Evolutionary conservation across 2,113 vertebrate genomes (phyloP).

Genomic region (Megaptera novaeangliae): DNA sequence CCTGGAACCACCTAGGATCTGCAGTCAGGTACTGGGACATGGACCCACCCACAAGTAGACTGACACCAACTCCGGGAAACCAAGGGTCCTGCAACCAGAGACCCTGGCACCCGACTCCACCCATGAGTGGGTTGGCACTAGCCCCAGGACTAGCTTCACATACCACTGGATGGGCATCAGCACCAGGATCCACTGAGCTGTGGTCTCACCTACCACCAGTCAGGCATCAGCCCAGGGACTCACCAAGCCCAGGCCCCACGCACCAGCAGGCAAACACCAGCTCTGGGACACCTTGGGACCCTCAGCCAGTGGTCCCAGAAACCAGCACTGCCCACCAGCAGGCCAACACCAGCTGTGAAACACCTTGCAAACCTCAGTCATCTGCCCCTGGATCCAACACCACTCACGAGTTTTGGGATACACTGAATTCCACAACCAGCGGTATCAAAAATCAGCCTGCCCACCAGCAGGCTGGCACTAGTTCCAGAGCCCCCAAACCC

Average conservation of each 20-base stretch:
- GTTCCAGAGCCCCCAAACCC: background rate
- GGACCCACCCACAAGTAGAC: background rate
- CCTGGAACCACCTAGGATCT: background rate
- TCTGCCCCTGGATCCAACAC: background rate
- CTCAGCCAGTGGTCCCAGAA: background rate
- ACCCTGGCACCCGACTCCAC: background rate
- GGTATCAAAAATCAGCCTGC: background rate
- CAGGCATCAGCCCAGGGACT: background rate
- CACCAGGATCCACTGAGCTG: background rate
- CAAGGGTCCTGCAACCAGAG: background rate
- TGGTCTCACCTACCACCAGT: background rate
- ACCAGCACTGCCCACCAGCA: background rate
- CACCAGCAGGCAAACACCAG: background rate
- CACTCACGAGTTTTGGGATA: background rate
- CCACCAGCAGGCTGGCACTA: background rate
- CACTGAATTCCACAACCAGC: background rate
- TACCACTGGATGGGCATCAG: background rate
- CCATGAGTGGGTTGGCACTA: background rate
- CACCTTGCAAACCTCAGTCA: background rate
- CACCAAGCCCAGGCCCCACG: background rate
- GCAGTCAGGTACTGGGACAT: background rate
- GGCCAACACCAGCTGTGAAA: background rate
- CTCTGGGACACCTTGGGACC: background rate
- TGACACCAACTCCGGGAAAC: background rate
- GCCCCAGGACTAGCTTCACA: background rate